Evolutionary conservation across 2,888 invertebrate genomes (phyloP).

Genomic region (Amaurobius ferox): DNA sequence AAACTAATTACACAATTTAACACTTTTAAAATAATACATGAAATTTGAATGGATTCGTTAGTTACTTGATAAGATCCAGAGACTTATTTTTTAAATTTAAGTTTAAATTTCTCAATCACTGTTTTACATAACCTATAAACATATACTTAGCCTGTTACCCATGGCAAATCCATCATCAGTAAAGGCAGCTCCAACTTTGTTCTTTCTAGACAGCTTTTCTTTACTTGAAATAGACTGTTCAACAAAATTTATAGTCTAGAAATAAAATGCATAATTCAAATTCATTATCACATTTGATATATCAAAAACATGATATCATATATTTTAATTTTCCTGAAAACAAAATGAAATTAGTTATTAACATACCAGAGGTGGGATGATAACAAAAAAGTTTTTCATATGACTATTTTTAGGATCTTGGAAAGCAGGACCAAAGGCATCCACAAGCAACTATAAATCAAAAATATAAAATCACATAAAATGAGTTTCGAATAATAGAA

Average conservation of each 20-base stretch:
- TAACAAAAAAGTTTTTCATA: constrained; percentile 92
- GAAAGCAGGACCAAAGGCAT: constrained; percentile 94
- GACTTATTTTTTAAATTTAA: no score
- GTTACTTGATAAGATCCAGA: no score
- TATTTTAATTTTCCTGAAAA: not conserved
- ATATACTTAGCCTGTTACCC: no score
- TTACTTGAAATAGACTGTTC: constrained; percentile 94
- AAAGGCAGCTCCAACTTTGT: constrained; percentile 90
- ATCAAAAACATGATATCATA: not conserved
- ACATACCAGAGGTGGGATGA: constrained; percentile 87
- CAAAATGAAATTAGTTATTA: not conserved
- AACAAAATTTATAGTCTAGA: constrained; percentile 90
- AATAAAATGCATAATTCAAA: not conserved
- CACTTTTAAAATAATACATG: no score
- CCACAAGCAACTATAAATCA: constrained; percentile 85
- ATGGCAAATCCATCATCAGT: constrained; percentile 99
- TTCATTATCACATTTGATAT: not conserved
- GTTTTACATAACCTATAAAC: no score
- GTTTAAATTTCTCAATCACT: no score
- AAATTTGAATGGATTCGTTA: no score
- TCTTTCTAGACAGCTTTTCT: constrained; percentile 94
- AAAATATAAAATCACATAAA: not conserved
- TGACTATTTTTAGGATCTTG: constrained; percentile 89
- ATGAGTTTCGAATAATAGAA: no score
- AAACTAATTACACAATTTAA: no score